These are phyloP conservation scores for Chaetophractus vellerosus DNA, from an alignment of 2,797 vertebrate genomes.

Conservation along the genomic window DNA sequence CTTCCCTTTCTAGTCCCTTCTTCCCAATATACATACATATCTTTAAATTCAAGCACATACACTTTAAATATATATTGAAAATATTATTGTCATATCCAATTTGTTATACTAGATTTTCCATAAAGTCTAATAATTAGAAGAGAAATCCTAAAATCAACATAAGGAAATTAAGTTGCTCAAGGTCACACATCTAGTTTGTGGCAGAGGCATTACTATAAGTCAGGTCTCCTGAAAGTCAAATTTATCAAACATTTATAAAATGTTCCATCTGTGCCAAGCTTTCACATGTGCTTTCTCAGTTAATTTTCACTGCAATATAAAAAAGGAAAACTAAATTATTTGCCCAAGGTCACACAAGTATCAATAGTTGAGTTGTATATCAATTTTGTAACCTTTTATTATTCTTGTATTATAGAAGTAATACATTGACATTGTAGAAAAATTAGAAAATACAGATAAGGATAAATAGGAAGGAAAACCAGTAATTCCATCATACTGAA, in stretches of 20 bases:
- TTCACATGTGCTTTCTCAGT: background rate
- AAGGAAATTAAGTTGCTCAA: background rate
- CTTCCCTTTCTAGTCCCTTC: background rate
- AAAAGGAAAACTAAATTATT: background rate
- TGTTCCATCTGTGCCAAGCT: background rate
- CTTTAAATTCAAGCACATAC: slow-evolving; percentile 37
- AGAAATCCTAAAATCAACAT: background rate
- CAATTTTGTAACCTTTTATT: slow-evolving; percentile 19
- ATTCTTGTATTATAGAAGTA: background rate
- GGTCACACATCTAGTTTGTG: background rate
- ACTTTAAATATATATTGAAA: background rate
- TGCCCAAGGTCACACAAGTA: background rate
- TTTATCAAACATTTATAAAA: background rate
- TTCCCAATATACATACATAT: background rate
- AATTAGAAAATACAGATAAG: background rate
- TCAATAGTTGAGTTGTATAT: background rate
- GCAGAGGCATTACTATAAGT: background rate
- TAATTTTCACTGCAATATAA: slow-evolving; percentile 25
- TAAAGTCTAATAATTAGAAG: background rate
- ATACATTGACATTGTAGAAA: background rate
- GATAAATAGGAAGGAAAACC: background rate
- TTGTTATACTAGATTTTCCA: background rate
- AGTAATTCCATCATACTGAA: background rate
- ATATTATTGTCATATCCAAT: background rate
- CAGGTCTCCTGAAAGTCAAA: background rate